These are phyloP conservation scores for Hydroisotoma schaefferi DNA, from an alignment of 2,888 invertebrate species.

Conservation along the genomic window DNA sequence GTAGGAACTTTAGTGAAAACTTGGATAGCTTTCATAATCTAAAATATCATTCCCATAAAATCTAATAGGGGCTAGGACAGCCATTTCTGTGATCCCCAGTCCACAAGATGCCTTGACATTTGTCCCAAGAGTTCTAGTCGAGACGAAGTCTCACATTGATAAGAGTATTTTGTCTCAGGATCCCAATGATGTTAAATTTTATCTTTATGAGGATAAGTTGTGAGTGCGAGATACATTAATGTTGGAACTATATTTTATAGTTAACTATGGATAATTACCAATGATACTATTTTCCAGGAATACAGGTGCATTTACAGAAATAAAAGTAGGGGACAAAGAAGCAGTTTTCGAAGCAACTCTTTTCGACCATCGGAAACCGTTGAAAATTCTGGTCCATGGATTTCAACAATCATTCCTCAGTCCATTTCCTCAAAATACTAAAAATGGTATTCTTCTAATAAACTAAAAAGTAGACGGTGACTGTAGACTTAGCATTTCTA, in stretches of 20 bases:
- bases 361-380: conserved; percentile 17
- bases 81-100: background rate
- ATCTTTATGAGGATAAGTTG: conserved; percentile 15
- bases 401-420: conserved; percentile 33
- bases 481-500: background rate
- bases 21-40: too few species aligned
- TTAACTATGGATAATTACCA: background rate
- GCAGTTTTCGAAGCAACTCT: conserved; percentile 15
- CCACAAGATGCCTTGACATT: conserved; percentile 9
- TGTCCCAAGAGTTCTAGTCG: conserved; percentile 2
- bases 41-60: too few species aligned
- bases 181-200: conserved; percentile 7
- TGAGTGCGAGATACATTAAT: background rate
- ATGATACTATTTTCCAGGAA: conserved; percentile 15
- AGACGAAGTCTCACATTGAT: conserved; percentile 5
- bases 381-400: conserved; percentile 37
- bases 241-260: background rate
- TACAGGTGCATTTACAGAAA: conserved; percentile 23
- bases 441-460: background rate
- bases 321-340: conserved; percentile 21
- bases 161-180: conserved; percentile 9
- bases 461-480: background rate
- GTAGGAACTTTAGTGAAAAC: conserved; percentile 70
- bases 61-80: too few species aligned
- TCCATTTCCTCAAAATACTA: conserved; percentile 30